Evolutionary conservation across 2,113 vertebrate genomes (phyloP).

Genomic region (Hippoglossus stenolepis): DNA sequence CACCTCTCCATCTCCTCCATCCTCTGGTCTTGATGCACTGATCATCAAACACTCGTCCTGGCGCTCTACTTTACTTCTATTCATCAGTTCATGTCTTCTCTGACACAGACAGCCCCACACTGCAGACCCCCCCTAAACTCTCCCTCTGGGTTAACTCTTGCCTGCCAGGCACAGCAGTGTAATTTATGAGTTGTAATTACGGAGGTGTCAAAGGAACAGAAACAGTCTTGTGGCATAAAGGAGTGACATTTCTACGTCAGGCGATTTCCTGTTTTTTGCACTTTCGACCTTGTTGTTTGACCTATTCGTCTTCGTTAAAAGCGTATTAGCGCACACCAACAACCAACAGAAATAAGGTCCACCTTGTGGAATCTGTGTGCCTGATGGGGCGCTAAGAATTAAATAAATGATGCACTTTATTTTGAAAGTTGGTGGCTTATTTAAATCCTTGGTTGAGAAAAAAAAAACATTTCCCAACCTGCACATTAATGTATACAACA

Average conservation of each 20-base stretch:
- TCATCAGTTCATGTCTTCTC: constrained; percentile 25
- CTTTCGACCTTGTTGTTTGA: constrained; percentile 38
- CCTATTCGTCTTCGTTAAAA: constrained; percentile 35
- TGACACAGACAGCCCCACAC: neutral
- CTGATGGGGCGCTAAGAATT: neutral
- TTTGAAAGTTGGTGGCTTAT: too few species aligned
- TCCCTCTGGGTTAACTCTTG: constrained; percentile 5
- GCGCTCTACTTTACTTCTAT: constrained; percentile 13
- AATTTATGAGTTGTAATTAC: constrained; percentile 70
- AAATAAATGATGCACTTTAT: too few species aligned
- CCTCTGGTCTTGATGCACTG: constrained; percentile 18
- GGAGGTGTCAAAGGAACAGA: constrained; percentile 68
- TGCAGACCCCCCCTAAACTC: neutral
- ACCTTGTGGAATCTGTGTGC: neutral
- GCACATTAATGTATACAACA: too few species aligned
- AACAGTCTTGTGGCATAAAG: constrained; percentile 55
- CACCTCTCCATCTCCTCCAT: constrained; percentile 15
- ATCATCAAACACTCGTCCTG: constrained; percentile 9
- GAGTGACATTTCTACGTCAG: constrained; percentile 14
- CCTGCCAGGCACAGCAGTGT: constrained; percentile 28
- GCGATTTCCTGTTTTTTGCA: constrained; percentile 57
- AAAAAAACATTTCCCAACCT: too few species aligned
- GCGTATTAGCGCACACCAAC: neutral
- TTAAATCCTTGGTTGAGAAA: too few species aligned
- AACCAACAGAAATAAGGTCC: neutral